Base-by-base conservation (phyloP, 2,888 invertebrate species). In the Cephus rjabovi region DNA sequence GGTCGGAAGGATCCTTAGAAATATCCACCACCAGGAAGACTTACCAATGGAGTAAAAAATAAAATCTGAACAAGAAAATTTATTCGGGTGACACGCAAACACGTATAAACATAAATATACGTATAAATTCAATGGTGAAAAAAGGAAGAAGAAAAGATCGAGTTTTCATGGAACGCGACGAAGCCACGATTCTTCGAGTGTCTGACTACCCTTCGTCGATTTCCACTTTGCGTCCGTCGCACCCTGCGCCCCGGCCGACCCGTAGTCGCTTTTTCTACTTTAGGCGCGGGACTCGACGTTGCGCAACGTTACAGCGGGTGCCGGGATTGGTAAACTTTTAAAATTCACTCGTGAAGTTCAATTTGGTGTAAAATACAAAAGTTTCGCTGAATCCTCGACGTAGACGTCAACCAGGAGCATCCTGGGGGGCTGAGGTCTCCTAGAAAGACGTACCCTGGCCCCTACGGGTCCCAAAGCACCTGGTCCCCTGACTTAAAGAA, bases 341-440 rank as follows among this genome's bases (percentile, higher is more conserved):
- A 80, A 79, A 80, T 84, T 79, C 83, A 80, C 82, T 82, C 83
- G 86, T 86, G 86, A 87, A 88, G 87, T 86, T 88, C 85, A 87
- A 87, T 89, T 87, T 85, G 85, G 83, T 82, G 84, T 31, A 34
- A 31, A 30, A 74, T 76, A 79, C 74, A 56, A 75, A 77, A 34
- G n/a, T 75, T 77, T 68, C n/a, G 31, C 34, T 15, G 69, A 74
- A 40, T 75, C 76, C 74, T 71, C 75, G 34, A 33, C 9, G 34
- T 34, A 74, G 23, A 37, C 76, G 74, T 74, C 76, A 35, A 70
- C 69, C 69, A 74, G 34, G 76, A 34, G 74, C 33, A 31, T 23
- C 35, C 73, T 40, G 40, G 6, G 15, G 3, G 12, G 6, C 40
- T 40, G 40, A 40, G 40, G 15, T 80, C 75, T 75, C 73, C 37